phyloP scores from a whole-genome alignment of 1,140 invertebrate species.

The Alviniconcha marisindica region DNA sequence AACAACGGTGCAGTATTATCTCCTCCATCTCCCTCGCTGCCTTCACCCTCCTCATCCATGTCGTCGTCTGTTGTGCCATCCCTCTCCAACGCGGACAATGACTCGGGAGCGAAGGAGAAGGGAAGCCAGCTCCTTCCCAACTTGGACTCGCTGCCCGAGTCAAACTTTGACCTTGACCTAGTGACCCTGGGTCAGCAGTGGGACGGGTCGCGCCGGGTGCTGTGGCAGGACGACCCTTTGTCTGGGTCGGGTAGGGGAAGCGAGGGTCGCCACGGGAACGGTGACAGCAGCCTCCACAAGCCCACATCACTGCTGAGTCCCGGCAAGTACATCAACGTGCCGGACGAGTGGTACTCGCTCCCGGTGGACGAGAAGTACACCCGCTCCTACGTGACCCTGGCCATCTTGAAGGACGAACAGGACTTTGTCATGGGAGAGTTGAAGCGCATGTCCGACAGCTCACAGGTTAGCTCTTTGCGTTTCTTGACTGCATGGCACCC shows the following conservation, averaged over 20 bases:
- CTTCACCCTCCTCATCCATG: neutral
- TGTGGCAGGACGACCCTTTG: conserved; percentile 61
- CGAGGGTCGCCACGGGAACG: neutral
- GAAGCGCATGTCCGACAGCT: conserved; percentile 64
- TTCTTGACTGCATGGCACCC: no score
- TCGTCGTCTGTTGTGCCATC: neutral
- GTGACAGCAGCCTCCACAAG: conserved; percentile 44
- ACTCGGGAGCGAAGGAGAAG: neutral
- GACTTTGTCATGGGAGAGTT: conserved; percentile 68
- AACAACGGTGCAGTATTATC: conserved; percentile 7
- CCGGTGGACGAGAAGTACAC: conserved; percentile 70
- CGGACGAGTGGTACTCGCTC: conserved; percentile 70
- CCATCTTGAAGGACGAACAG: conserved; percentile 67
- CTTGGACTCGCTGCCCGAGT: conserved; percentile 34
- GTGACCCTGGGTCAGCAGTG: conserved; percentile 50
- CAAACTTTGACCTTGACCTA: conserved; percentile 33
- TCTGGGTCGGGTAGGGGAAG: neutral
- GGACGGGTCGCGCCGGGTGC: conserved; percentile 57
- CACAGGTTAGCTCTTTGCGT: conserved; percentile 60
- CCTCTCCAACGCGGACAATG: neutral
- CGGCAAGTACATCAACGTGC: conserved; percentile 69
- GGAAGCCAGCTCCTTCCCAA: conserved; percentile 37
- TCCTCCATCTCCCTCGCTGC: neutral
- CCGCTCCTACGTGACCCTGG: conserved; percentile 67
- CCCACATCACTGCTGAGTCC: conserved; percentile 60